These are phyloP conservation scores for Galaxea fascicularis DNA, from an alignment of 92 coral and sea anemone genomes.

Conservation along the genomic window DNA sequence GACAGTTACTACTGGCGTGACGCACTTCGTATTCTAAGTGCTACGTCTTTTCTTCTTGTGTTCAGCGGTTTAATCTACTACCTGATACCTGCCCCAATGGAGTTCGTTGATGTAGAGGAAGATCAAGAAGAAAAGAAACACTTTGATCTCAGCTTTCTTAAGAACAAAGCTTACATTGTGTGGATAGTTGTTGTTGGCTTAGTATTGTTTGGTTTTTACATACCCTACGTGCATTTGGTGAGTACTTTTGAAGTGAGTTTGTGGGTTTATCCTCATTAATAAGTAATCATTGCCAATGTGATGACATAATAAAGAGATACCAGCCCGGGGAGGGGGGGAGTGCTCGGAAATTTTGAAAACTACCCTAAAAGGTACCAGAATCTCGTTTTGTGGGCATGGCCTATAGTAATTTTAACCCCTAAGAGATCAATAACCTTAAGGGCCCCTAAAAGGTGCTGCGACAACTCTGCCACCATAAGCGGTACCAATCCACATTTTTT, in stretches of 20 bases:
- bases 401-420: too few species aligned
- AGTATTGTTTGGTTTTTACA: constrained; percentile 87
- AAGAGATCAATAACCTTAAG: too few species aligned
- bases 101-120: constrained; percentile 42
- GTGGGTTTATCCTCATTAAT: too few species aligned
- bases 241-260: constrained; percentile 15
- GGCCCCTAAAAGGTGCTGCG: too few species aligned
- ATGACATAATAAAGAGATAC: not conserved
- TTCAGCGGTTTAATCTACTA: constrained; percentile 74
- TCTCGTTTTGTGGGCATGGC: too few species aligned
- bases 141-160: constrained; percentile 69
- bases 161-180: constrained; percentile 84
- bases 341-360: too few species aligned
- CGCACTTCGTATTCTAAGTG: constrained; percentile 78
- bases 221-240: constrained; percentile 92
- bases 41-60: constrained; percentile 65
- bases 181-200: constrained; percentile 76
- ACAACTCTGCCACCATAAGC: too few species aligned
- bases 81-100: constrained; percentile 64
- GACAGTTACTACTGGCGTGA: constrained; percentile 78
- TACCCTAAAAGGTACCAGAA: too few species aligned
- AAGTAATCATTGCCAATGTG: not conserved
- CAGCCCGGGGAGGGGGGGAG: too few species aligned
- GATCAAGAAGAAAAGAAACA: constrained; percentile 36
- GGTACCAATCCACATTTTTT: too few species aligned